Conservation (phyloP, 2,888 invertebrate genomes). For the Limenitis camilla region DNA sequence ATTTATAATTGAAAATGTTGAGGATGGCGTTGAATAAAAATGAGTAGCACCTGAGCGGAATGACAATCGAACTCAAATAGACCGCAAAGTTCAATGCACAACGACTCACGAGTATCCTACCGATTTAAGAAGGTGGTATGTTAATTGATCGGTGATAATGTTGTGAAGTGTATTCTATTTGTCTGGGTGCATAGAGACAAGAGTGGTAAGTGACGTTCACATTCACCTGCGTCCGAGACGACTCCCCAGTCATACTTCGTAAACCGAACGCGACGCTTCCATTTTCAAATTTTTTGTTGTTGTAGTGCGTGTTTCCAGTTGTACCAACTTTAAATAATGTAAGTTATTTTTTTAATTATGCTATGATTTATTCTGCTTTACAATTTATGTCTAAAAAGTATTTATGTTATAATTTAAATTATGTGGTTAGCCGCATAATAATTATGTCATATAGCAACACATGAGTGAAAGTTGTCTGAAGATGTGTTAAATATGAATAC, state of each 20-base stretch:
- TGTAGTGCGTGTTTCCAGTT: constrained; percentile 51
- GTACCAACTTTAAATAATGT: constrained; percentile 23
- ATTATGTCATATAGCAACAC: constrained; percentile 23
- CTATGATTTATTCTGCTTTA: neutral
- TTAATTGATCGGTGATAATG: constrained; percentile 32
- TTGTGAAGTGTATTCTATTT: constrained; percentile 39
- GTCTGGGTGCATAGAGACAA: constrained; percentile 50
- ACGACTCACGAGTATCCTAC: constrained; percentile 39
- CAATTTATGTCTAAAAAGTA: neutral
- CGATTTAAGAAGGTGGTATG: constrained; percentile 41
- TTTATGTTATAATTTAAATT: too few species aligned
- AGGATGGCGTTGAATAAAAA: constrained; percentile 42
- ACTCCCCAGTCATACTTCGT: constrained; percentile 57
- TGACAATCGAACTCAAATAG: constrained; percentile 55
- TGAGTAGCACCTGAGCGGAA: constrained; percentile 39
- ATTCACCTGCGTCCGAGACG: constrained; percentile 63
- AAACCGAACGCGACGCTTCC: constrained; percentile 42
- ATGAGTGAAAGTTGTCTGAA: constrained; percentile 24
- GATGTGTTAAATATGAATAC: constrained; percentile 15
- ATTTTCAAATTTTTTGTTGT: constrained; percentile 37
- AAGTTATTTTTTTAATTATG: constrained; percentile 15
- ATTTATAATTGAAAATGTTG: constrained; percentile 18
- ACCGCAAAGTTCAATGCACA: constrained; percentile 69
- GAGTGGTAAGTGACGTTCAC: constrained; percentile 64
- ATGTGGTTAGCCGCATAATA: neutral